phyloP scores from a whole-genome alignment of 2,888 invertebrate genomes.

The Perizoma flavofasciatum region DNA sequence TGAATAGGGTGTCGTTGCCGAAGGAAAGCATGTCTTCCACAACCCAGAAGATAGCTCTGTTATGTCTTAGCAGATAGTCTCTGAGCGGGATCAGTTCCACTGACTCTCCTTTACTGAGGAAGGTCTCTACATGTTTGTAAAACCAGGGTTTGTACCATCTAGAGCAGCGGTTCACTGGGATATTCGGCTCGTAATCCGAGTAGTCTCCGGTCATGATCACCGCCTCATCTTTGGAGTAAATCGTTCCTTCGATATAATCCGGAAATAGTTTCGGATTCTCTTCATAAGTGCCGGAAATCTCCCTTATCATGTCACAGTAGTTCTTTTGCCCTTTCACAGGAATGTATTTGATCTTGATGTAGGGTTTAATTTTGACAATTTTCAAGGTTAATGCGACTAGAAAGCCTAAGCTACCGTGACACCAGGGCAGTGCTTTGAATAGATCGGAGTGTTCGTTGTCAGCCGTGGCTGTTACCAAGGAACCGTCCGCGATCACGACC shows the following conservation, averaged over 20 bases:
- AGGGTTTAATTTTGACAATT: constrained; percentile 86
- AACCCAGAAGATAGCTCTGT: constrained; percentile 89
- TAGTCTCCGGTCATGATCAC: constrained; percentile 88
- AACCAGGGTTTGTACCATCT: constrained; percentile 90
- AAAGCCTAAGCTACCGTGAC: constrained; percentile 87
- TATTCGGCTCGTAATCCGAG: constrained; percentile 79
- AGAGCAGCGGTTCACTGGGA: constrained; percentile 83
- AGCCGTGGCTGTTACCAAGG: constrained; percentile 81
- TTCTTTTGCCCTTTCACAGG: constrained; percentile 85
- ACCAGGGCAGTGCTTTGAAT: constrained; percentile 86
- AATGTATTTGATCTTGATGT: constrained; percentile 85
- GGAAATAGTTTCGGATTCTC: constrained; percentile 71
- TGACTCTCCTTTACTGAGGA: constrained; percentile 77
- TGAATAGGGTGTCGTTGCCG: constrained; percentile 86
- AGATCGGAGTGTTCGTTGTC: constrained; percentile 84
- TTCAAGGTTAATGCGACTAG: constrained; percentile 86
- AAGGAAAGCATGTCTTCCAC: constrained; percentile 88
- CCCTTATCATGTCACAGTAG: constrained; percentile 85
- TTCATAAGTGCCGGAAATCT: constrained; percentile 84
- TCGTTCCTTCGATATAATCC: constrained; percentile 87
- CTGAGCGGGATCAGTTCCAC: constrained; percentile 85
- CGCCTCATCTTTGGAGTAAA: constrained; percentile 85
- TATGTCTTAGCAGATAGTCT: constrained; percentile 86
- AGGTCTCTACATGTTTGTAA: constrained; percentile 86
- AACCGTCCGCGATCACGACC: constrained; percentile 86